Conservation (phyloP, 2,113 vertebrate species). For the Cinclus mexicanus region DNA sequence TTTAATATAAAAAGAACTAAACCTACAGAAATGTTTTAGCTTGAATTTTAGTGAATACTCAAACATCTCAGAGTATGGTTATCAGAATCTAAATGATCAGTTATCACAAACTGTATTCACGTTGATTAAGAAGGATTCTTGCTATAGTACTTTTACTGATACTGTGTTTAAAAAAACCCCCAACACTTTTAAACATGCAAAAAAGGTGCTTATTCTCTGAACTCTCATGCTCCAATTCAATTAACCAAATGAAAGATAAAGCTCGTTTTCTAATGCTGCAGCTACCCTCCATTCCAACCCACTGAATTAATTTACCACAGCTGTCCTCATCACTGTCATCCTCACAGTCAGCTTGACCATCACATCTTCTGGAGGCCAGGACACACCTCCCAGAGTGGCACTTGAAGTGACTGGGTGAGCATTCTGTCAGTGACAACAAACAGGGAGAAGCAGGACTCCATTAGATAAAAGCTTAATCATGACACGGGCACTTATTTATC, state of each 20-base stretch:
- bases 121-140: background rate
- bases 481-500: background rate
- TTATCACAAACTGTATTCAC: background rate
- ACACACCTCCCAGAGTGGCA: slow-evolving; percentile 91
- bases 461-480: background rate
- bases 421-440: slow-evolving; percentile 80
- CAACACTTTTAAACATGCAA: background rate
- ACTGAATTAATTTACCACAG: slow-evolving; percentile 81
- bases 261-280: background rate
- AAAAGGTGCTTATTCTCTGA: background rate
- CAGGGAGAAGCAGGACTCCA: background rate
- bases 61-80: background rate
- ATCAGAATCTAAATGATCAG: background rate
- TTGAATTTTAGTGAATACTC: background rate
- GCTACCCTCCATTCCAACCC: background rate
- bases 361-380: slow-evolving; percentile 87
- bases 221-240: background rate
- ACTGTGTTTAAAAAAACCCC: background rate
- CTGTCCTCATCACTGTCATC: slow-evolving; percentile 94
- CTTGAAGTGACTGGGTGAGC: slow-evolving; percentile 95
- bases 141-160: background rate
- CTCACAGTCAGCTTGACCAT: slow-evolving; percentile 92
- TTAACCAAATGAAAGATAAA: background rate
- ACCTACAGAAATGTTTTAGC: background rate
- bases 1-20: background rate